These are phyloP conservation scores for Myiotriccus ornatus DNA, from an alignment of 2,797 vertebrate genomes.

Conservation along the genomic window DNA sequence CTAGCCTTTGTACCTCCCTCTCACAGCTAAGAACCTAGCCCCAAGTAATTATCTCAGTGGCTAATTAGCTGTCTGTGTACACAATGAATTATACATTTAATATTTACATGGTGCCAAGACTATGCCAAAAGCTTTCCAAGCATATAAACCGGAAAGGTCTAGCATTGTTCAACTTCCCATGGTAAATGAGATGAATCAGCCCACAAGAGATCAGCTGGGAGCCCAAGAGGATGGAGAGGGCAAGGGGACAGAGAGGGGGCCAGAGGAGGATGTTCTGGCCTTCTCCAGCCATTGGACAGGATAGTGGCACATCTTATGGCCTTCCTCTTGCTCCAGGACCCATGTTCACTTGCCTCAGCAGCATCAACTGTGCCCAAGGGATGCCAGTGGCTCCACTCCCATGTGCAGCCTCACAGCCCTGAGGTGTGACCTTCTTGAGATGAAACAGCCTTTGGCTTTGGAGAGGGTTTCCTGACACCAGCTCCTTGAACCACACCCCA, in stretches of 20 bases:
- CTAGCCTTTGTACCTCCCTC: not conserved
- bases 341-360: not conserved
- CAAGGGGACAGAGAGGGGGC: not conserved
- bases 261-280: not conserved
- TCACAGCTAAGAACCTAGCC: not conserved
- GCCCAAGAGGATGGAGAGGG: not conserved
- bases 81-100: not conserved
- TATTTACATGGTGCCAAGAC: not conserved
- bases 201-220: fast-evolving
- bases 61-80: not conserved
- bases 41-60: not conserved
- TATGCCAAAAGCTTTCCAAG: not conserved
- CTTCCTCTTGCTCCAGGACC: not conserved
- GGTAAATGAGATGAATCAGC: not conserved
- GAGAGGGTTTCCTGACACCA: not conserved
- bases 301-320: not conserved
- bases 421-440: not conserved
- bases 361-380: not conserved
- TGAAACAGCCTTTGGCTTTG: not conserved
- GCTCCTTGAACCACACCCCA: fast-evolving
- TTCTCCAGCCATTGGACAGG: not conserved
- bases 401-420: not conserved
- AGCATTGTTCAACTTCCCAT: fast-evolving
- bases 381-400: not conserved
- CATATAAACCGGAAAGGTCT: not conserved